Percentiles rank a stretch among this genome's conserved stretches.
Evolutionary conservation across 2,113 vertebrate genomes (phyloP).

Genomic region (Amblyornis subalaris): DNA sequence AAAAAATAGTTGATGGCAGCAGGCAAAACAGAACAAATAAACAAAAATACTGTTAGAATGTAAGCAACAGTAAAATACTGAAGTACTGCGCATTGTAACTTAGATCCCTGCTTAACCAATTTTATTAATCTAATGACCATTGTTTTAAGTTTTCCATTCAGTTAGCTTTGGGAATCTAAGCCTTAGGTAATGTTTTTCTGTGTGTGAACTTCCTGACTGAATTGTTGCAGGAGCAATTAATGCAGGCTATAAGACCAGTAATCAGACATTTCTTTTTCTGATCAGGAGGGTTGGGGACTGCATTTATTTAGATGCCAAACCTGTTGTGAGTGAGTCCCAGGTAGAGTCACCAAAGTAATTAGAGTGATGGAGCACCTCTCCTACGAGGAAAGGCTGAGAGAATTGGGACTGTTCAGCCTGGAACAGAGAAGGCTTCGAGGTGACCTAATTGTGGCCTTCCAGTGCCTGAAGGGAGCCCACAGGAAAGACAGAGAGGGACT

Average conservation of each 20-base stretch:
- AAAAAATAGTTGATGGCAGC: background rate
- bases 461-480: background rate
- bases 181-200: background rate
- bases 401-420: background rate
- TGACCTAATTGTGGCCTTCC: background rate
- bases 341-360: no score
- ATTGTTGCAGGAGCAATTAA: background rate
- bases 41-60: background rate
- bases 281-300: background rate
- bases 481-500: background rate
- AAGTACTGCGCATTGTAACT: background rate
- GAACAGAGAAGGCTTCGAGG: background rate
- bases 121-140: background rate
- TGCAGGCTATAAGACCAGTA: background rate
- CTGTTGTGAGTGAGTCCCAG: background rate
- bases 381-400: accelerated
- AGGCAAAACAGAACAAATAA: background rate
- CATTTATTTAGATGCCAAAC: background rate
- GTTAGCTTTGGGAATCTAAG: background rate
- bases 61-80: background rate
- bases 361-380: background rate
- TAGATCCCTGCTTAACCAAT: background rate
- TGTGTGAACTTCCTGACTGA: background rate
- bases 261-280: background rate
- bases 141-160: background rate